Evolutionary conservation across 2,113 vertebrate genomes (phyloP).

Genomic region (Chaenocephalus aceratus): DNA sequence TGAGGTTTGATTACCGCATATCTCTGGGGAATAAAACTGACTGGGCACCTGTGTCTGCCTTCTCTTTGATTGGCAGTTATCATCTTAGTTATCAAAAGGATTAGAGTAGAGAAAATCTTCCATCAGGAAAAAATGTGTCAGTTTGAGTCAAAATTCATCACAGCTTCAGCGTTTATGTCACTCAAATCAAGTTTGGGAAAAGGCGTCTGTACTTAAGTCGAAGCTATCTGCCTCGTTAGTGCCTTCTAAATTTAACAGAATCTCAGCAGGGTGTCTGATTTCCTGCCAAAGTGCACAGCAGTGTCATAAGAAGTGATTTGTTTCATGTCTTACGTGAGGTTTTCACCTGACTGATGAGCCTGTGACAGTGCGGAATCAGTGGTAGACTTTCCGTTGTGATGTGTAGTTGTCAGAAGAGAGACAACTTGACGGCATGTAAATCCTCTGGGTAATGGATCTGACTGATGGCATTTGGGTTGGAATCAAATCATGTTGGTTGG

Average conservation of each 20-base stretch:
- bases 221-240: slow-evolving; percentile 17
- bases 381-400: slow-evolving; percentile 1
- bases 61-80: slow-evolving; percentile 41
- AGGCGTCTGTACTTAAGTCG: slow-evolving; percentile 7
- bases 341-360: slow-evolving; percentile 28
- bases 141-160: slow-evolving; percentile 15
- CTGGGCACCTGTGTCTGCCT: not conserved
- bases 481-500: slow-evolving; percentile 20
- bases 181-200: slow-evolving; percentile 12
- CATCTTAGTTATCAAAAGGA: slow-evolving; percentile 46
- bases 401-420: slow-evolving; percentile 9
- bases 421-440: slow-evolving; percentile 49
- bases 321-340: slow-evolving; percentile 27
- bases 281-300: slow-evolving; percentile 31
- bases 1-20: not conserved
- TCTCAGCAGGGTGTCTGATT: slow-evolving; percentile 18
- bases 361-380: slow-evolving; percentile 1
- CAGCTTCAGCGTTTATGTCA: slow-evolving; percentile 17
- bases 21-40: slow-evolving; percentile 2
- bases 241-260: slow-evolving; percentile 32
- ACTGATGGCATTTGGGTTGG: slow-evolving; percentile 36
- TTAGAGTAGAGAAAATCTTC: slow-evolving; percentile 36
- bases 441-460: slow-evolving; percentile 29
- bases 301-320: slow-evolving; percentile 25
- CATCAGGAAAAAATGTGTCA: slow-evolving; percentile 7